These are phyloP conservation scores for Mustela lutreola DNA, from an alignment of 2,113 vertebrate genomes.

Conservation along the genomic window DNA sequence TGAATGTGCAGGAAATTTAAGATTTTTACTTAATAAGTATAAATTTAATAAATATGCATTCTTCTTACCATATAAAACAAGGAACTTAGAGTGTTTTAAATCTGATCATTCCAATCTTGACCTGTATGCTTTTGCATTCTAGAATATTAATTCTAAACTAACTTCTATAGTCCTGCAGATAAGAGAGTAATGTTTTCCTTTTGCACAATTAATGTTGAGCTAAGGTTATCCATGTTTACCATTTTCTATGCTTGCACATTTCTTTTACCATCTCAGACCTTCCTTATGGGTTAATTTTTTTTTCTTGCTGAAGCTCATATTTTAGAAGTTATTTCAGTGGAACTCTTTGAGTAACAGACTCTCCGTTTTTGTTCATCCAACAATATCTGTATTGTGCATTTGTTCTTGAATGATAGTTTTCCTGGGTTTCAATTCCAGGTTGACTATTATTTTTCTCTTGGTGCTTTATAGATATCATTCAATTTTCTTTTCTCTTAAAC, in stretches of 20 bases:
- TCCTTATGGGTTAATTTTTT: background rate
- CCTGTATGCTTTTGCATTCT: background rate
- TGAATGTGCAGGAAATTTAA: background rate
- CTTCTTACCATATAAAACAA: background rate
- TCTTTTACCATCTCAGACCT: background rate
- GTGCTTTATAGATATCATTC: background rate
- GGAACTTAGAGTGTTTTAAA: background rate
- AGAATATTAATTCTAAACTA: background rate
- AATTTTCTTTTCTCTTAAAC: background rate
- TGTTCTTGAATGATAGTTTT: background rate
- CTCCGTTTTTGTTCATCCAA: background rate
- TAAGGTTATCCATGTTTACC: background rate
- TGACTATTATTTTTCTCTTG: background rate
- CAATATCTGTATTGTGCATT: background rate
- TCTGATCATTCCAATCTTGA: background rate
- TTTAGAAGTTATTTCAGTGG: conserved; percentile 17
- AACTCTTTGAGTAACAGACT: background rate
- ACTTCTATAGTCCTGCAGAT: background rate
- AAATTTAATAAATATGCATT: background rate
- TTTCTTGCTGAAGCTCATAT: background rate
- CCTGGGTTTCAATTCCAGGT: background rate
- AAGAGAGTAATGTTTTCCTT: background rate
- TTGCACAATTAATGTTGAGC: background rate
- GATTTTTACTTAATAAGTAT: background rate
- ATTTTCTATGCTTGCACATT: background rate